phyloP scores from a whole-genome alignment of 2,113 vertebrate species.

The Cololabis saira region DNA sequence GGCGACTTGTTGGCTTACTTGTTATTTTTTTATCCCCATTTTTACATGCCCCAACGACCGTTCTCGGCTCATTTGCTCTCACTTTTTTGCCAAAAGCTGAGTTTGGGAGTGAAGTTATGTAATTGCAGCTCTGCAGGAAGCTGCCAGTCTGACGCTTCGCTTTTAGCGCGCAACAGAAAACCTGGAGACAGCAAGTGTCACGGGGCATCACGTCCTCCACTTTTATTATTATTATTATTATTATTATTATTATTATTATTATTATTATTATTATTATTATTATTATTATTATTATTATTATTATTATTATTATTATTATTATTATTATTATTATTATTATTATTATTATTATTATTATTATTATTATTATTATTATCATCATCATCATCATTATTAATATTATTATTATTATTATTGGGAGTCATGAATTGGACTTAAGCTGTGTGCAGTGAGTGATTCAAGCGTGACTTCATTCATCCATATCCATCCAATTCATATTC shows the following conservation, averaged over 20 bases:
- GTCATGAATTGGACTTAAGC: not conserved
- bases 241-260: no score
- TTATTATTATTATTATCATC: not conserved
- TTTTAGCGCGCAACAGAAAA: slow-evolving; percentile 32
- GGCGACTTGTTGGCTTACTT: slow-evolving; percentile 29
- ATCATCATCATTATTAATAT: no score
- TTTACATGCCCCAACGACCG: not conserved
- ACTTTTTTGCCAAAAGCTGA: slow-evolving; percentile 37
- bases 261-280: not conserved
- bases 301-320: not conserved
- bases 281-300: not conserved
- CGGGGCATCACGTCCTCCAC: slow-evolving; percentile 39
- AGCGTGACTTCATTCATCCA: no score
- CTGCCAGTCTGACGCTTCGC: slow-evolving; percentile 27
- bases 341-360: no score
- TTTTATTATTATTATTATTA: not conserved
- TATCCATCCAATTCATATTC: no score
- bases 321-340: not conserved
- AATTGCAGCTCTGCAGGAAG: slow-evolving; percentile 41
- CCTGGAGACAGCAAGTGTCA: slow-evolving; percentile 54
- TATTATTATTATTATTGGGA: not conserved
- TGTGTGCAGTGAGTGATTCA: slow-evolving; percentile 13
- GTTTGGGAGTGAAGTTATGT: slow-evolving; percentile 71
- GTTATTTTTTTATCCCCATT: not conserved
- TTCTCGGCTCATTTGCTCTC: slow-evolving; percentile 1